Evolutionary conservation across 2,888 invertebrate genomes (phyloP), one percentile per base, ranked within the genome.

Genomic region (Protonemura montana): DNA sequence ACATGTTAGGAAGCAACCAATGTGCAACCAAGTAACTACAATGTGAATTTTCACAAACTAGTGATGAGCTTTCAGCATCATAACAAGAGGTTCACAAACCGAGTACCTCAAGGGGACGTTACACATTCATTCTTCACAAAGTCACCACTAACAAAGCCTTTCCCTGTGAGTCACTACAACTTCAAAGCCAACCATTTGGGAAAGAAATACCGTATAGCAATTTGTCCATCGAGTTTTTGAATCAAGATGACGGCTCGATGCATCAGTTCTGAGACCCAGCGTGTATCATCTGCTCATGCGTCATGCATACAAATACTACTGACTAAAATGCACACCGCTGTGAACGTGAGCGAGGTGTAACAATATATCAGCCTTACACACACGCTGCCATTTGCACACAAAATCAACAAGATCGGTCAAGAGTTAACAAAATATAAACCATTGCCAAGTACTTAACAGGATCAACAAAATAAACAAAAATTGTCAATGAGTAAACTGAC

Each of bases 351-450:
- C 82, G 27, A 84, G 35, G 82, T 6, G 41, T 81, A 42, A 82
- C 86, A 86, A 59, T 59, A 59, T 59, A 59, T 21, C 59, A 82
- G 76, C 76, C 82, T 35, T 78, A 83, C 83, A 81, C 86, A 76
- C 82, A 86, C 86, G 82, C 26, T 35, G 35, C 26, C 83, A 78
- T 83, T 86, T 81, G 25, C 82, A 86, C 29, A 86, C 82, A 86
- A 76, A 76, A 41, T 42, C 25, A 76, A 76, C 82, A 82, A 82
- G 13, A 82, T 25, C 82, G 35, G 78, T 78, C 59, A 59, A 59
- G 21, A 21, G 35, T 35, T 35, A 35, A 78, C 27, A 78, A 28
- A 78, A 29, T 30, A 35, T 35, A 35, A 81, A 28, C 27, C 81
- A 81, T 82, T 82, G 82, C 82, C 82, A 41, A n/a, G 25, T 35